Base-by-base conservation (phyloP, 2,113 vertebrate species). In the Menura novaehollandiae region DNA sequence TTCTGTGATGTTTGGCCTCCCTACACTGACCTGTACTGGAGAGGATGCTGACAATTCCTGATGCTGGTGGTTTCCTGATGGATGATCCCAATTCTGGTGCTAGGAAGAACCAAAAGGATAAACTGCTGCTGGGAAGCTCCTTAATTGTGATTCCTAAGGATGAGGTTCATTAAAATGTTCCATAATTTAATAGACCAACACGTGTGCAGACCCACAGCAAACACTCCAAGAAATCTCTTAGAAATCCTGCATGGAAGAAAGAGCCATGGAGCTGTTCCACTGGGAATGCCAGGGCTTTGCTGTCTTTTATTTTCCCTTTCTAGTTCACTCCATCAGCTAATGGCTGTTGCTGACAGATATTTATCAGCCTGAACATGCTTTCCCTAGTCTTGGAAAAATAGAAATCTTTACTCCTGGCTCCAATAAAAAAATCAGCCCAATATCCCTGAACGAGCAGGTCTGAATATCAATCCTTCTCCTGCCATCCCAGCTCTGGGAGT, bases 271-370 rank as follows among this genome's bases (percentile, higher is more conserved):
- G 79, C 49, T 23, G 52, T 15, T 81, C 80, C 22, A 0, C 46
- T 77, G 88, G 89, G 85, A 90, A 32, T 7, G 33, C 13, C 63
- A 47, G 72, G 71, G 51, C 75, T 62, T 76, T 69, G 75, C 69
- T 82, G 32, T 56, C 75, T 86, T 85, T 78, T 74, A 15, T 93
- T 91, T 92, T 85, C 73, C 77, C 80, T 32, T 69, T 71, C 67
- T 17, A 43, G 41, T 71, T 88, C 67, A 37, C 55, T 71, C 83
- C 66, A 90, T 94, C 88, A 93, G 75, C 88, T 94, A 77, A 93
- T 96, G 88, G 93, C 2, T 94, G 81, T 63, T 93, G 93, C 93
- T 96, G 95, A 77, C 92, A 84, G 91, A 10, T 74, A 94, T 96
- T 96, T 96, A 94, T 96, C 94, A 94, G 43, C 88, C 88, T 67